Evolutionary conservation across 1,140 invertebrate species (phyloP), one percentile per base, ranked within the genome.

Genomic region (Aleiodes sp.): DNA sequence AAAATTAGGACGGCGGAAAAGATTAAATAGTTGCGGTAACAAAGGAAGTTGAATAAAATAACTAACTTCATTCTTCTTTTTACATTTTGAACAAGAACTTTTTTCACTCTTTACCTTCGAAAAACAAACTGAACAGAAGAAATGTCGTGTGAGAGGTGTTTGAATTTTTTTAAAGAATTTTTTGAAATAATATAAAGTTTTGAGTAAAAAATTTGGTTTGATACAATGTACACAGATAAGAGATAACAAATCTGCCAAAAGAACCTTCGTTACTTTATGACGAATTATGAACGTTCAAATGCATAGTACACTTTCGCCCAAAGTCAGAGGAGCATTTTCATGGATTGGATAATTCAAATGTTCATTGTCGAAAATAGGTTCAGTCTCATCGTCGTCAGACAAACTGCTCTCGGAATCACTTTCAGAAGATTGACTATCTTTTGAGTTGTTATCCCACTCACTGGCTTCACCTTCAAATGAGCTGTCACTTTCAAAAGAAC

Each of bases 281-380:
- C 59, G 59, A 16, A 61, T 16, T 8, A 19, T 35, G 12, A 61
- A 61, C 2, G 59, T 35, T 16, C 35, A 21, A 37, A 61, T 61
- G 10, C 12, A 2, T 21, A 61, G 10, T n/a, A 61, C 2, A 61
- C 59, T 61, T 61, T 61, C 59, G 12, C 59, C 59, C 4, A 61
- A 33, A 7, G 59, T 33, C 14, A 61, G 4, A 9, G 28, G 28
- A 35, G 59, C 10, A 24, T 26, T 2, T 8, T 26, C 16, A 56
- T 56, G 8, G 9, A 16, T n/a, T 4, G 10, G 10, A 19, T 52
- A 14, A 52, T 52, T 19, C 10, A 19, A 19, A 52, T 52, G 12
- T 19, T 52, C 43, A 16, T 14, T n/a, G 24, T 21, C 2, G 3
- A 2, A 19, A 16, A 4, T n/a, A 52, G 10, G 10, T 16, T 21